phyloP scores from a whole-genome alignment of 2,113 vertebrate species.

The Phrynosoma platyrhinos region DNA sequence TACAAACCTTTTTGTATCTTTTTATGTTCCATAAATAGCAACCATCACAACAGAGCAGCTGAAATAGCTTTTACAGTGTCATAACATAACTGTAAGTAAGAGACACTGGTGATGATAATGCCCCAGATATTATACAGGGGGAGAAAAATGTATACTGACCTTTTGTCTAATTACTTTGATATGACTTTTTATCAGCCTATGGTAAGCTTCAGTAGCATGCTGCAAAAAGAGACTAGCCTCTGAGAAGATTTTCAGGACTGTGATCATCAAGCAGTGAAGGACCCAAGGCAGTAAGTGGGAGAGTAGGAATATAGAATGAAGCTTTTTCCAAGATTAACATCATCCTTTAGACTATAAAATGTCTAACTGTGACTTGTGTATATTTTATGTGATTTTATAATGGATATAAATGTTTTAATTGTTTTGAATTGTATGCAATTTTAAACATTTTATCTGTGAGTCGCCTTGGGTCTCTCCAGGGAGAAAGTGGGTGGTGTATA shows the following conservation, averaged over 20 bases:
- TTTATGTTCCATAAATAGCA: slow-evolving; percentile 83
- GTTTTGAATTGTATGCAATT: too few relatives aligned
- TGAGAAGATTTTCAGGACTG: slow-evolving; percentile 43
- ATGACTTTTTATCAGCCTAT: slow-evolving; percentile 32
- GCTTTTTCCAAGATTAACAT: slow-evolving; percentile 45
- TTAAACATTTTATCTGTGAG: too few relatives aligned
- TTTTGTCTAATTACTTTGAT: slow-evolving; percentile 71
- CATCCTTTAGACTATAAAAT: slow-evolving; percentile 35
- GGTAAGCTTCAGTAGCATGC: slow-evolving; percentile 44
- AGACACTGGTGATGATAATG: slow-evolving; percentile 68
- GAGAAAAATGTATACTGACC: slow-evolving; percentile 59
- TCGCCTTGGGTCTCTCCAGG: too few relatives aligned
- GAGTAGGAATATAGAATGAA: slow-evolving; percentile 27
- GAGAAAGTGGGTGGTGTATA: neutral
- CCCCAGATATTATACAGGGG: slow-evolving; percentile 19
- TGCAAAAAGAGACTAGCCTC: slow-evolving; percentile 50
- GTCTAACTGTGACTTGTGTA: neutral
- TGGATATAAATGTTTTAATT: too few relatives aligned
- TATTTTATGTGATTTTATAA: too few relatives aligned
- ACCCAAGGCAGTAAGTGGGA: slow-evolving; percentile 22
- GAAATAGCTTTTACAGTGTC: slow-evolving; percentile 80
- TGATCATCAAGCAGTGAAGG: slow-evolving; percentile 44
- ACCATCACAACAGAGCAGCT: slow-evolving; percentile 69
- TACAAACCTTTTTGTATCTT: slow-evolving; percentile 78
- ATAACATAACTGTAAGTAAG: slow-evolving; percentile 73